Percentiles rank a stretch among this genome's conserved stretches.
Conservation (phyloP, 2,113 vertebrate species). For the Peucedramus taeniatus region DNA sequence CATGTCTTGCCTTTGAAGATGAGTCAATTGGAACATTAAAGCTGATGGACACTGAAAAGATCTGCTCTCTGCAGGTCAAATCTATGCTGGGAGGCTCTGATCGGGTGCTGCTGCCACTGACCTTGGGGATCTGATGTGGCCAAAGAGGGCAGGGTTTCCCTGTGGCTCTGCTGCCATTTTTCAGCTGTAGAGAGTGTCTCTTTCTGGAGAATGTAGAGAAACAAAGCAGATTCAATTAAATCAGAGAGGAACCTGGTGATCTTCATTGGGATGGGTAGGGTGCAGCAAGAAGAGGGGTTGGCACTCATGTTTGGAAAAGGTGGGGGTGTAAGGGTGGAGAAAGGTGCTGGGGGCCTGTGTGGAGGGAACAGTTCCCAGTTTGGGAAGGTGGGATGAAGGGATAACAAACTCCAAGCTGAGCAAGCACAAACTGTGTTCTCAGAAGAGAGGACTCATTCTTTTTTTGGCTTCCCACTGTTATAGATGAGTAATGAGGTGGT, state of each 20-base stretch:
- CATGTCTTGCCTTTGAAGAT: not conserved
- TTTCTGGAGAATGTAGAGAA: not conserved
- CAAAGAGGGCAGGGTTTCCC: not conserved
- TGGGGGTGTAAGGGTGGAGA: not conserved
- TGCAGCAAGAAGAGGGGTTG: not conserved
- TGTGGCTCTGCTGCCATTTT: not conserved
- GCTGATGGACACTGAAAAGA: not conserved
- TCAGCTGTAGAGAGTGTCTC: not conserved
- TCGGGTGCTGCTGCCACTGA: not conserved
- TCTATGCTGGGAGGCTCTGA: not conserved
- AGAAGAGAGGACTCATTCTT: not conserved
- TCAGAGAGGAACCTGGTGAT: not conserved
- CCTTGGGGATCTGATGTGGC: not conserved
- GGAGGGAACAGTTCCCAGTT: not conserved
- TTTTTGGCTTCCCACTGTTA: not conserved
- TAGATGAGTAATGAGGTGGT: not conserved
- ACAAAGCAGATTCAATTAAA: not conserved
- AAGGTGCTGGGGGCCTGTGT: rapidly evolving
- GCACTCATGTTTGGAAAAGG: not conserved
- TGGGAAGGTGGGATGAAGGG: not conserved
- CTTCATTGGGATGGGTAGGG: not conserved
- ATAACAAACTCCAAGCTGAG: not conserved
- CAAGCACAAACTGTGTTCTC: not conserved
- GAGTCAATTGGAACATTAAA: not conserved
- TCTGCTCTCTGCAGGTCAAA: not conserved